Conservation (phyloP, 2,113 vertebrate genomes). For the Rhea pennata region DNA sequence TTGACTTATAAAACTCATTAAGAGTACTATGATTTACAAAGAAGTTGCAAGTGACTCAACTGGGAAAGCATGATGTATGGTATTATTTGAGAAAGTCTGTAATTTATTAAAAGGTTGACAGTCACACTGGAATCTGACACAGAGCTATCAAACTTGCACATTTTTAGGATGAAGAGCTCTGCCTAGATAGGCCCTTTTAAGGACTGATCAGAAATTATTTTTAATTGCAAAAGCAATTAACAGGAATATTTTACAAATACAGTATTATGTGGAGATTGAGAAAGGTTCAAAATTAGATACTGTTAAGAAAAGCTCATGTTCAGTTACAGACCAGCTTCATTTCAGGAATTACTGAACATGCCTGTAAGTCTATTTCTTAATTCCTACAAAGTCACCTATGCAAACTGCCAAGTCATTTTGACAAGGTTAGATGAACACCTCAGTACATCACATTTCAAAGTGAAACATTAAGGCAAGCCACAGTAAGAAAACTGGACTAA, state of each 20-base stretch:
- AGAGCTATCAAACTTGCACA: rapidly evolving
- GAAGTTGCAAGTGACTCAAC: background rate
- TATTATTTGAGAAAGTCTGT: background rate
- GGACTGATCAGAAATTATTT: background rate
- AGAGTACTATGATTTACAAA: background rate
- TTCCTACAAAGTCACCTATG: background rate
- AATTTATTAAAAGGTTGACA: background rate
- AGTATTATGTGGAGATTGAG: background rate
- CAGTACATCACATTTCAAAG: background rate
- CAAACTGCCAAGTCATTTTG: background rate
- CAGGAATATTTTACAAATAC: background rate
- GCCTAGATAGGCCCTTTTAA: background rate
- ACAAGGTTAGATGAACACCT: background rate
- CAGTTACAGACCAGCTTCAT: background rate
- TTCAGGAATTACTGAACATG: background rate
- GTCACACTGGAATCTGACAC: background rate
- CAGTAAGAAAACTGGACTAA: background rate
- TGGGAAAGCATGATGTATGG: background rate
- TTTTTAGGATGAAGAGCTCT: background rate
- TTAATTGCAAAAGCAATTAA: background rate
- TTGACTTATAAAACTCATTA: background rate
- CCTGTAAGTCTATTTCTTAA: background rate
- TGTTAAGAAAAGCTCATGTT: background rate
- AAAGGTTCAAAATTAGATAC: background rate
- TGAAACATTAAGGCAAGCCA: background rate